Base-by-base conservation (phyloP, 2,888 invertebrate genomes). In the Lamellibrachia columna region DNA sequence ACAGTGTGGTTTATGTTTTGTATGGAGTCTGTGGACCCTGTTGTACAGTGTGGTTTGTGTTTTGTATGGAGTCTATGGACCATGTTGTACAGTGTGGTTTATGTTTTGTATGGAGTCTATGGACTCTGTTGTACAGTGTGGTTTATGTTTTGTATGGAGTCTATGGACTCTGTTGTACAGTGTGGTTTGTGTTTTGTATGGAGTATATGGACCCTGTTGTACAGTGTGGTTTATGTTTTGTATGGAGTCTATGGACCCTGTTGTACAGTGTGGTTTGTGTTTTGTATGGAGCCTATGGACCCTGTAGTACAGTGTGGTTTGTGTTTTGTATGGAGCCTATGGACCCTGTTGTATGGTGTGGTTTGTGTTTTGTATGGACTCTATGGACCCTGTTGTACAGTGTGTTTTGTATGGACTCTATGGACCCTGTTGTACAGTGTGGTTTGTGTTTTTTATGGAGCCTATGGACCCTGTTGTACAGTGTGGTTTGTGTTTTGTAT, bases 51-150 rank as follows among this genome's bases (percentile, higher is more conserved):
- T 40, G 40, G 75, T 75, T 15, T 75, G n/a, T 4, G 15, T 4
- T 15, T 75, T 75, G 58, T 75, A 53, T 92, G n/a, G 15, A 92
- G n/a, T n/a, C 7, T 58, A 15, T 92, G 40, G 52, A 52, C 15
- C 90, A 3, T 52, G 28, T 40, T 91, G 55, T 91, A 91, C 8
- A 15, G 58, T 40, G 93, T 90, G 93, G 93, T 55, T 93, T 58
- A 0, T 40, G 75, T 11, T 75, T 75, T 22, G 15, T 22, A n/a
- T n/a, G n/a, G n/a, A n/a, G n/a, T n/a, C n/a, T n/a, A n/a, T n/a
- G 40, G 40, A 40, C 40, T 1, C 40, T 1, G 40, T 40, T 40
- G 40, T 40, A 40, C 40, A 40, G 40, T 40, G 40, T 40, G 40
- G 40, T 40, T 40, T 40, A 1, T 40, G 40, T 40, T 40, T 40